Percentiles rank a stretch among this genome's conserved stretches.
Evolutionary conservation across 2,113 vertebrate genomes (phyloP).

Genomic region (Tetraodon nigroviridis): DNA sequence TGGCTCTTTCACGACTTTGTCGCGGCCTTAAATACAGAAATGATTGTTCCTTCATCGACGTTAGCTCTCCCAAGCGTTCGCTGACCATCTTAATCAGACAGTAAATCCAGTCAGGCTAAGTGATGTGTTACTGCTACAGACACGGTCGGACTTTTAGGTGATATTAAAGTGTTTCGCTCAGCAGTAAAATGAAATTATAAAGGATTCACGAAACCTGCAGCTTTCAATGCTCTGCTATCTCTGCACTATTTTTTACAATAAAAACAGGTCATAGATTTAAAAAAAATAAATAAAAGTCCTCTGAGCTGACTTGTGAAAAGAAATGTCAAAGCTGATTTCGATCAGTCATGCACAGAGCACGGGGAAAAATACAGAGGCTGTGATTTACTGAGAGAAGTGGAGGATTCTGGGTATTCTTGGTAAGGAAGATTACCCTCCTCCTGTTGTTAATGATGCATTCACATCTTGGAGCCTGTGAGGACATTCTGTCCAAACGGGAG

Average conservation of each 20-base stretch:
- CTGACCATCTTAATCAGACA: constrained; percentile 16
- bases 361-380: no score
- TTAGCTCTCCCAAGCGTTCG: constrained; percentile 14
- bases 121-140: constrained; percentile 17
- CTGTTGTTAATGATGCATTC: constrained; percentile 32
- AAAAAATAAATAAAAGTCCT: constrained; percentile 30
- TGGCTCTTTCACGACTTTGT: not conserved
- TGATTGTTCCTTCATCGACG: constrained; percentile 7
- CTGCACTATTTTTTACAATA: constrained; percentile 21
- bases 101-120: constrained; percentile 20
- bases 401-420: no score
- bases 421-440: no score
- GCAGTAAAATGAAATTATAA: constrained; percentile 26
- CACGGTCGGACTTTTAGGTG: constrained; percentile 19
- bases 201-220: constrained; percentile 33
- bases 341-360: not conserved
- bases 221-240: constrained; percentile 10
- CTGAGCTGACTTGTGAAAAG: constrained; percentile 34
- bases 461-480: constrained; percentile 5
- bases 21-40: constrained; percentile 12
- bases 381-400: no score
- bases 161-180: constrained; percentile 24
- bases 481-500: no score
- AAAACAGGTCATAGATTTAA: constrained; percentile 34
- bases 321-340: constrained; percentile 33